Evolutionary conservation across 2,797 vertebrate genomes (phyloP).

Genomic region (Eulemur rubriventer): DNA sequence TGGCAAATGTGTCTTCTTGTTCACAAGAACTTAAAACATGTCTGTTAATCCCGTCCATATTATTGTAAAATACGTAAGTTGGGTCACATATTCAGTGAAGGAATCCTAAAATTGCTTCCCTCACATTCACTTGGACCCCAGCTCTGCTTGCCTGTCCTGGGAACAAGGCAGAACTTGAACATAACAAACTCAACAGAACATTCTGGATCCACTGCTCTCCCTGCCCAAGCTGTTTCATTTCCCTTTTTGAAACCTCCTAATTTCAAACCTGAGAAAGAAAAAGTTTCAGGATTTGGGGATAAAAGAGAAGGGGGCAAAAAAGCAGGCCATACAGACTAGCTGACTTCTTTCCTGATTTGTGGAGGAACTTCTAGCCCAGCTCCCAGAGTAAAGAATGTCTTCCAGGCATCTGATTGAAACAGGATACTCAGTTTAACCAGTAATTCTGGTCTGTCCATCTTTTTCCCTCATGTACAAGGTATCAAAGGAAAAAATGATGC

Average conservation of each 20-base stretch:
- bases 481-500: neutral
- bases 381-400: neutral
- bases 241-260: neutral
- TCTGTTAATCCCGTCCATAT: neutral
- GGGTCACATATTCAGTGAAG: neutral
- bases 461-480: neutral
- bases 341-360: neutral
- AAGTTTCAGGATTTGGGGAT: neutral
- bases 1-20: neutral
- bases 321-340: neutral
- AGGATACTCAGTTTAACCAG: conserved; percentile 37
- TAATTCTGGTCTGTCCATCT: conserved; percentile 59
- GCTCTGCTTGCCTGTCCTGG: neutral
- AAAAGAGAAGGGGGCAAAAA: neutral
- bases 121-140: neutral
- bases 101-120: neutral
- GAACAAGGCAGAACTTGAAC: neutral
- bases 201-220: neutral
- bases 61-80: neutral
- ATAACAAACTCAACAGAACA: neutral
- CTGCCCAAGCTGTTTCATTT: neutral
- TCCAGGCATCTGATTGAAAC: conserved; percentile 29
- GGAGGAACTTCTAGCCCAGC: neutral
- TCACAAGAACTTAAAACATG: neutral
- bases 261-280: neutral